These are phyloP conservation scores for Agapostemon virescens DNA, from an alignment of 2,888 invertebrate genomes.

Conservation along the genomic window DNA sequence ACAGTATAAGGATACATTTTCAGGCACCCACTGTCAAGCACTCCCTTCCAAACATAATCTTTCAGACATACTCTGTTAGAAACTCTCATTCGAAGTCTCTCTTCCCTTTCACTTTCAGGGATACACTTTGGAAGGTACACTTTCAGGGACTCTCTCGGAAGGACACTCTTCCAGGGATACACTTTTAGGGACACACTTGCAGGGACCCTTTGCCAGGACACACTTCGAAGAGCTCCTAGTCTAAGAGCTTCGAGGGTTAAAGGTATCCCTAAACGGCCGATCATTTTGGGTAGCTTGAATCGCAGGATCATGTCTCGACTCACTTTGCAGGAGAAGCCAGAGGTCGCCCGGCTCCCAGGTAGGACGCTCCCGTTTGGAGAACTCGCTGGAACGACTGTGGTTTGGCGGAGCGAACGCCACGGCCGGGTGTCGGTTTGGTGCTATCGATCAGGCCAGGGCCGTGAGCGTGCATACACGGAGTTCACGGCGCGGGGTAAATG, in stretches of 20 bases:
- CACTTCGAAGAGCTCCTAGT: too few relatives aligned
- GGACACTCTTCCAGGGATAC: background rate
- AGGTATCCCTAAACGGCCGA: background rate
- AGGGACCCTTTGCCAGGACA: too few relatives aligned
- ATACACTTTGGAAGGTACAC: background rate
- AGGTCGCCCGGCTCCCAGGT: conserved; percentile 45
- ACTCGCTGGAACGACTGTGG: conserved; percentile 43
- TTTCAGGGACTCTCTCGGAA: background rate
- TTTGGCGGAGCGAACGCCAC: background rate
- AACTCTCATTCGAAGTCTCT: too few relatives aligned
- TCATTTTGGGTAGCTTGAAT: background rate
- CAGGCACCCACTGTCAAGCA: too few relatives aligned
- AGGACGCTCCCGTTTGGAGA: conserved; percentile 55
- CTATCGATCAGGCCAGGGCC: conserved; percentile 62
- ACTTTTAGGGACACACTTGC: too few relatives aligned
- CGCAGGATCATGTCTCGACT: conserved; percentile 26
- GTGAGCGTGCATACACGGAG: conserved; percentile 15
- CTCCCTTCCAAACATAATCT: too few relatives aligned
- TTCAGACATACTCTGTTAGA: too few relatives aligned
- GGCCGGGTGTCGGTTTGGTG: background rate
- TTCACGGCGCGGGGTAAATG: conserved; percentile 28
- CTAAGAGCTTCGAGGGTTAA: background rate
- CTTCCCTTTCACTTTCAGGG: too few relatives aligned
- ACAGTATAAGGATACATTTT: too few relatives aligned
- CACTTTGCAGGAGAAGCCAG: conserved; percentile 30